These are phyloP conservation scores for Omphaloscelis lunosa DNA, from an alignment of 2,888 invertebrate species.

Conservation along the genomic window DNA sequence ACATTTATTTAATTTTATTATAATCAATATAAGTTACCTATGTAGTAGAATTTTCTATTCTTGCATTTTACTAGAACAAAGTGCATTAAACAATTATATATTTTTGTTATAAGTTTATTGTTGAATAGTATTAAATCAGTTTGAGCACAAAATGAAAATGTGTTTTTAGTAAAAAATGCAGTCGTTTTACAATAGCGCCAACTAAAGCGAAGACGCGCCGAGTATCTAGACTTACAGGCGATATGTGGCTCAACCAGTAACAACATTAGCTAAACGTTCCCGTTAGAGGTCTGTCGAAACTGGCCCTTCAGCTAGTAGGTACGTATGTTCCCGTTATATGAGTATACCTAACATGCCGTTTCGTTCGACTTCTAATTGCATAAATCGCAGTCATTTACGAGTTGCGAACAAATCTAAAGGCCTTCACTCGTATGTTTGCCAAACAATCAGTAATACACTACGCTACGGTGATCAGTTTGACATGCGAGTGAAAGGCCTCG, in stretches of 20 bases:
- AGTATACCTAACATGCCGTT: slow-evolving; percentile 45
- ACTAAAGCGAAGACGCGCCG: slow-evolving; percentile 62
- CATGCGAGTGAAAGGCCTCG: slow-evolving; percentile 53
- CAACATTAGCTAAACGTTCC: slow-evolving; percentile 52
- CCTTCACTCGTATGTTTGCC: slow-evolving; percentile 37
- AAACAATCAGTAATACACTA: slow-evolving; percentile 46
- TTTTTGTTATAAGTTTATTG: slow-evolving; percentile 64
- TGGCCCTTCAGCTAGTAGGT: slow-evolving; percentile 37
- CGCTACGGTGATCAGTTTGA: slow-evolving; percentile 52
- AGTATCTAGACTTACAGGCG: slow-evolving; percentile 67
- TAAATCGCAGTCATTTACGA: slow-evolving; percentile 48
- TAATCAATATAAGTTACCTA: slow-evolving; percentile 77
- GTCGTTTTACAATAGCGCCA: slow-evolving; percentile 74
- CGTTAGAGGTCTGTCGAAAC: slow-evolving; percentile 40
- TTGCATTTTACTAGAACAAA: slow-evolving; percentile 77
- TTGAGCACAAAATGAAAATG: slow-evolving; percentile 64
- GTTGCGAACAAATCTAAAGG: slow-evolving; percentile 44
- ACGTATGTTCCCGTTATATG: slow-evolving; percentile 35
- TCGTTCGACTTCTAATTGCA: slow-evolving; percentile 49
- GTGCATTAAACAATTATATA: slow-evolving; percentile 79
- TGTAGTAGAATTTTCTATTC: slow-evolving; percentile 70
- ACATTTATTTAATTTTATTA: slow-evolving; percentile 76
- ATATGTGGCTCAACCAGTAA: slow-evolving; percentile 69
- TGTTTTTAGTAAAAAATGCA: slow-evolving; percentile 75
- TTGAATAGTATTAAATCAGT: slow-evolving; percentile 68